Evolutionary conservation across 1,140 invertebrate species (phyloP), one percentile per base, ranked within the genome.

Genomic region (Glomeris maerens): DNA sequence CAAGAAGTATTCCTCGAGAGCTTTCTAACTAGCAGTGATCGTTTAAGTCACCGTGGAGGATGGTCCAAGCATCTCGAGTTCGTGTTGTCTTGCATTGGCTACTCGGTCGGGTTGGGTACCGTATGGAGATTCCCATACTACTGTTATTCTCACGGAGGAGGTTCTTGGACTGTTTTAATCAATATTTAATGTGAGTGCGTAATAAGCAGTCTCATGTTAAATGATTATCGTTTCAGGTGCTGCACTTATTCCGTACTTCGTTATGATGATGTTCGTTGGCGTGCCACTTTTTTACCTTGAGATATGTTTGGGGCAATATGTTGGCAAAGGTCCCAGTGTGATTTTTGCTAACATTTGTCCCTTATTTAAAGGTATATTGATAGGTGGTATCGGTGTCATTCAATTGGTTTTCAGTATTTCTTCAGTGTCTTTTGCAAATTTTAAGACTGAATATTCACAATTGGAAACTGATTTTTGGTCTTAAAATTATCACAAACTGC

Each of bases 231-330:
- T 69, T 71, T 36, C 63, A 79, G 79, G 83, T 47, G 83, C 81
- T 17, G 86, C 86, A 66, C 72, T 86, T 10, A 84, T 86, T 60
- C 83, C 83, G 22, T 87, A 86, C 64, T 81, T 78, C 28, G 68
- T 87, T 26, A 90, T 90, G 85, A 73, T 89, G 27, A 71, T 86
- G 52, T 80, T 86, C 57, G 83, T 83, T 21, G 86, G 86, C 13
- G 67, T 89, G 42, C 86, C 86, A 3, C 69, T 90, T 1, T 89
- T 90, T 77, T 89, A 87, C 60, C 87, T 90, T 81, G 86, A 90
- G 59, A 63, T 83, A 7, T 80, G 80, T 1, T 75, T 83, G 53
- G 81, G 81, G 1, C 81, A 83, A 62, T 83, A 80, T 56, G 80
- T 79, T 7, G 79, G 78, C 14, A 67, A 81, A 44, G 80, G 80